Conservation (phyloP, 2,888 invertebrate genomes). For the Drosophila colorata region DNA sequence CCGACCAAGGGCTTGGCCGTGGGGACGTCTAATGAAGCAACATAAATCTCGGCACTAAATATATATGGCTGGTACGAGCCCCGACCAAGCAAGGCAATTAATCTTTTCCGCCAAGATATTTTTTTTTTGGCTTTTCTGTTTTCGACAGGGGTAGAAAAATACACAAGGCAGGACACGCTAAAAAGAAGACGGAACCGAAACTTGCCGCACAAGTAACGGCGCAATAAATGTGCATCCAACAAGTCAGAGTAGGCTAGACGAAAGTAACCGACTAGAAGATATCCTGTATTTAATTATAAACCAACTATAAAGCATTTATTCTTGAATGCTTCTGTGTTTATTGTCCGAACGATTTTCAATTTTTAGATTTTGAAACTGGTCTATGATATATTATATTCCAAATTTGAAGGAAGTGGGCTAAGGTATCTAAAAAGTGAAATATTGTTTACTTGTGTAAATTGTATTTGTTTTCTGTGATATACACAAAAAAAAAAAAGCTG, state of each 20-base stretch:
- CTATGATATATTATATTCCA: too few species aligned
- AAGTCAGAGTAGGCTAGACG: conserved; percentile 33
- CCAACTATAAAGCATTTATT: too few species aligned
- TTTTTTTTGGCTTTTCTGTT: conserved; percentile 9
- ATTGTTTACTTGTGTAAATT: too few species aligned
- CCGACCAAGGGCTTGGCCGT: not conserved
- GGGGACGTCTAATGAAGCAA: conserved; percentile 66
- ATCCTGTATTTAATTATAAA: not conserved
- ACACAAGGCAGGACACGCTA: conserved; percentile 25
- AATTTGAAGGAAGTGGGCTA: too few species aligned
- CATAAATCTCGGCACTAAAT: conserved; percentile 79
- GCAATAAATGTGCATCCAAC: conserved; percentile 75
- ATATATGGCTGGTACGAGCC: conserved; percentile 58
- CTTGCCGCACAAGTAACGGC: conserved; percentile 58
- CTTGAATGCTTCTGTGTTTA: too few species aligned
- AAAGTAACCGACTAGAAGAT: not conserved
- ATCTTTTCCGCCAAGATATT: conserved; percentile 55
- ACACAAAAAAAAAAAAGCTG: too few species aligned
- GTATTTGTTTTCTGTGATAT: too few species aligned
- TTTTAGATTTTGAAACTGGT: too few species aligned
- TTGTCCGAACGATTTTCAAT: too few species aligned
- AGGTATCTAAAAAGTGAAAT: too few species aligned
- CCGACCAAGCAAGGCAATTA: conserved; percentile 65
- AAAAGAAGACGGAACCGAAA: conserved; percentile 38
- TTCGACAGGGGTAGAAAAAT: not conserved